phyloP scores from a whole-genome alignment of 2,888 invertebrate species.

The Hydrotaea cyrtoneurina region DNA sequence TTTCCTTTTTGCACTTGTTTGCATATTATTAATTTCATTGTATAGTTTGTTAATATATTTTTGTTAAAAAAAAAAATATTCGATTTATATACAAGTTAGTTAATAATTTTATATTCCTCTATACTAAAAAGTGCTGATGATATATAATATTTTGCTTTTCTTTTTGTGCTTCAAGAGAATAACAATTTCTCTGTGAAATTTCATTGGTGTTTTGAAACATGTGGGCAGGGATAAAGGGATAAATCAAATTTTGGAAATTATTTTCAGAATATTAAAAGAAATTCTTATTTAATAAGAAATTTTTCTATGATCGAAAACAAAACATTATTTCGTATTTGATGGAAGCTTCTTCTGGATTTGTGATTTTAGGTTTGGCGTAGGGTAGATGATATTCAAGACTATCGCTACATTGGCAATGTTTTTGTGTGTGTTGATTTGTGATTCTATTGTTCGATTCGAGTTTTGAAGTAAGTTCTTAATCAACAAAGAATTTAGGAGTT shows the following conservation, averaged over 20 bases:
- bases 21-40: slow-evolving; percentile 52
- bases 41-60: slow-evolving; percentile 23
- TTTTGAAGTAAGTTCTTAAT: no score
- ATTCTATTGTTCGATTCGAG: no score
- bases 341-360: no score
- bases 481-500: no score
- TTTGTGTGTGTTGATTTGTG: no score
- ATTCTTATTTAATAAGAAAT: no score
- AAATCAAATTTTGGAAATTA: neutral
- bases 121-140: slow-evolving; percentile 57
- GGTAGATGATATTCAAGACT: no score
- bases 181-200: neutral
- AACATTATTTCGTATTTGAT: no score
- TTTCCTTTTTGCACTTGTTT: slow-evolving; percentile 58
- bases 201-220: neutral
- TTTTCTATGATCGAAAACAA: no score
- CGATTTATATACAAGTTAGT: slow-evolving; percentile 61
- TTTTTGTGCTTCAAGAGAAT: neutral
- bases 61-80: slow-evolving; percentile 44
- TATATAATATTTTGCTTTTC: slow-evolving; percentile 1
- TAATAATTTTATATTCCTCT: slow-evolving; percentile 39
- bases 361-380: no score
- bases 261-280: no score
- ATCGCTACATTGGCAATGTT: no score
- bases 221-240: neutral